Conservation (phyloP, 35 echinoderm and acorn worm genomes). For the Heliocidaris erythrogramma region DNA sequence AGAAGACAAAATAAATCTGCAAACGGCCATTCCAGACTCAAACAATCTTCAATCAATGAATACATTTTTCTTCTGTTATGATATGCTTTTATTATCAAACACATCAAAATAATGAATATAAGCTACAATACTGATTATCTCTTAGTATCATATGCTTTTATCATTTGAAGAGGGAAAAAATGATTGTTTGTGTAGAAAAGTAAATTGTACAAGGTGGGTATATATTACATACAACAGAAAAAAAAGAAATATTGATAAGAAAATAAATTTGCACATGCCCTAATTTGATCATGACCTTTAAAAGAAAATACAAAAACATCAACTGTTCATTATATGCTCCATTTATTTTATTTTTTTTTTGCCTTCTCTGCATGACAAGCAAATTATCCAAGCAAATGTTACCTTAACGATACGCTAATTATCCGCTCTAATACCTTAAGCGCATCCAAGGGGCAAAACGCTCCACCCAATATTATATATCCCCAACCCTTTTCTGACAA, state of each 20-base stretch:
- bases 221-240: background rate
- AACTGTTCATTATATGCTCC: too few species aligned
- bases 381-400: too few species aligned
- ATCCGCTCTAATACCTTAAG: too few species aligned
- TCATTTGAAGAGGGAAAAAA: background rate
- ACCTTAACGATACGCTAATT: too few species aligned
- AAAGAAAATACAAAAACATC: too few species aligned
- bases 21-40: too few species aligned
- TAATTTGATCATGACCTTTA: background rate
- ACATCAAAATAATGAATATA: constrained; percentile 13
- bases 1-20: too few species aligned
- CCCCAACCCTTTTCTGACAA: too few species aligned
- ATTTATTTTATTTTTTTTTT: too few species aligned
- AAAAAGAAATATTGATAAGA: background rate
- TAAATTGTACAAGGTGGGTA: background rate
- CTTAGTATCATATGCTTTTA: background rate
- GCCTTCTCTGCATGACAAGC: too few species aligned
- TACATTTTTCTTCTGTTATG: background rate
- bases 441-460: too few species aligned
- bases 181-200: background rate
- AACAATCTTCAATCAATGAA: background rate
- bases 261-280: background rate
- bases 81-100: constrained; percentile 6
- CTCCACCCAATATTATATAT: too few species aligned
- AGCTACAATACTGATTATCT: background rate